phyloP scores from a whole-genome alignment of 1,140 invertebrate genomes.

The Pectinophora gossypiella region DNA sequence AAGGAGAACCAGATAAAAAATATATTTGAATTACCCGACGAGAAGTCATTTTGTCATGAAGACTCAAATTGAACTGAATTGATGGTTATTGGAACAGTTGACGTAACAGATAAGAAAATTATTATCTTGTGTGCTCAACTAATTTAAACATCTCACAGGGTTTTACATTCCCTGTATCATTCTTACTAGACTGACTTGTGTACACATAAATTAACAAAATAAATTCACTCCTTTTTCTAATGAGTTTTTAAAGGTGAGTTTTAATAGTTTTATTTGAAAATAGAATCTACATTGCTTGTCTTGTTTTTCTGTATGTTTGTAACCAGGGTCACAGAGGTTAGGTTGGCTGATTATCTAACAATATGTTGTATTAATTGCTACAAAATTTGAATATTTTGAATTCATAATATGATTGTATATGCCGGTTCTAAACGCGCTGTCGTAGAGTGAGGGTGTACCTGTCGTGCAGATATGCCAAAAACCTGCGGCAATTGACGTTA shows the following conservation, averaged over 20 bases:
- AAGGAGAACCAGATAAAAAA: too few species aligned
- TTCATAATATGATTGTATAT: conserved; percentile 4
- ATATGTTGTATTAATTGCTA: conserved; percentile 4
- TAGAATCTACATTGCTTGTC: too few species aligned
- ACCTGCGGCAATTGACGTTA: conserved; percentile 35
- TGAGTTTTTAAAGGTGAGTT: too few species aligned
- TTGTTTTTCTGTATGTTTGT: too few species aligned
- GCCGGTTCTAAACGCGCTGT: background rate
- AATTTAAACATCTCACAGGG: conserved; percentile 29
- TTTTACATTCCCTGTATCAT: conserved; percentile 25
- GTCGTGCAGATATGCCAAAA: conserved; percentile 12
- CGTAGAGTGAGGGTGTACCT: background rate
- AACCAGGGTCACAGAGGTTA: conserved; percentile 61
- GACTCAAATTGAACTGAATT: conserved; percentile 56
- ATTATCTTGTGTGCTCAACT: conserved; percentile 54
- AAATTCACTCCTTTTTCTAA: too few species aligned
- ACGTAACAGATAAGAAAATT: conserved; percentile 63
- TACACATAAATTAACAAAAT: too few species aligned
- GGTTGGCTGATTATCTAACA: conserved; percentile 55
- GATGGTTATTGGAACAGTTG: conserved; percentile 39
- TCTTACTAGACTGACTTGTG: conserved; percentile 31
- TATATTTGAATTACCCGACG: conserved; percentile 55
- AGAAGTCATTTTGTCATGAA: conserved; percentile 56
- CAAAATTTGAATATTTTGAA: too few species aligned
- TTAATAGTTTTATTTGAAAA: too few species aligned